These are phyloP conservation scores for Procavia capensis DNA, from an alignment of 2,113 vertebrate species.

Conservation along the genomic window DNA sequence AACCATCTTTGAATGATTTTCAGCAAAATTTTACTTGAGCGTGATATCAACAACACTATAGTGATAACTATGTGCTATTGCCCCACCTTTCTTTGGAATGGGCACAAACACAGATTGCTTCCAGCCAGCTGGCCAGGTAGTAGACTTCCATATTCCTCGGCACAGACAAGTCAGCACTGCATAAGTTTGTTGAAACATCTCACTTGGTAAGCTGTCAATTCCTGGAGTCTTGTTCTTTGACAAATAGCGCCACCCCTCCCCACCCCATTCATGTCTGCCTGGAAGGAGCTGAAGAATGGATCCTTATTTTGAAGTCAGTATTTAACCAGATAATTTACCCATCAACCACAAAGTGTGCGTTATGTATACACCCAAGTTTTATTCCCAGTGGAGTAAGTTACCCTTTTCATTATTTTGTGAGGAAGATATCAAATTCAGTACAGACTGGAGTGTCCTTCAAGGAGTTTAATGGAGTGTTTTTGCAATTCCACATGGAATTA, in stretches of 20 bases:
- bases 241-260: not conserved
- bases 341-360: not conserved
- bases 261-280: not conserved
- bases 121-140: too few species aligned
- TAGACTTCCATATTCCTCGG: too few species aligned
- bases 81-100: too few species aligned
- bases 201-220: too few species aligned
- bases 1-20: too few species aligned
- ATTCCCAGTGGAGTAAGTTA: not conserved
- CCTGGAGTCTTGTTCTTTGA: too few species aligned
- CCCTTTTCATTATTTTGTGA: not conserved
- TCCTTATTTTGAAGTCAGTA: not conserved
- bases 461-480: not conserved
- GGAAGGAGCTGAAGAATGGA: not conserved
- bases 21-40: too few species aligned
- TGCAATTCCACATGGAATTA: not conserved
- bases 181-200: too few species aligned
- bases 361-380: not conserved
- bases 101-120: too few species aligned
- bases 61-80: too few species aligned
- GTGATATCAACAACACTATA: too few species aligned
- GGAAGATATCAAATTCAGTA: not conserved
- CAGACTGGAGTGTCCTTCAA: not conserved
- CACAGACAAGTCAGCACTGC: too few species aligned
- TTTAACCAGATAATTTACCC: not conserved